phyloP scores from a whole-genome alignment of 2,113 vertebrate species.

The Neolamprologus cancellatus region DNA sequence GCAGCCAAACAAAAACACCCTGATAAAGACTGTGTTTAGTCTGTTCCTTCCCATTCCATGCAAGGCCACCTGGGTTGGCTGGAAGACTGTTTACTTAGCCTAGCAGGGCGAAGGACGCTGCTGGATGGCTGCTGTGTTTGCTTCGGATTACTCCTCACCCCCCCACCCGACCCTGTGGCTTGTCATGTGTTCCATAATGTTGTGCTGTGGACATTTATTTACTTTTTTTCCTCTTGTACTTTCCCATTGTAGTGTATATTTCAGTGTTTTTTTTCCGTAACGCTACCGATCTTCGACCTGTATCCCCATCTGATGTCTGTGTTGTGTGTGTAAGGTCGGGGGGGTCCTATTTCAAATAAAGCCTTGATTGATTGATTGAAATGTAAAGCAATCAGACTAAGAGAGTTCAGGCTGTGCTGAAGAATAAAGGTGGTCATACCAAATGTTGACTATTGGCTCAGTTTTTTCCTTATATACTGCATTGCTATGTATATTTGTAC shows the following conservation, averaged over 20 bases:
- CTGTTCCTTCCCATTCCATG: no score
- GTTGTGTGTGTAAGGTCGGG: not conserved
- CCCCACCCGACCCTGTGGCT: not conserved
- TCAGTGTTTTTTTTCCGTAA: not conserved
- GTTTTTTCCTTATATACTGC: not conserved
- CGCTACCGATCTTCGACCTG: not conserved
- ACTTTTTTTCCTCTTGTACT: not conserved
- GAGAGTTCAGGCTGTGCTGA: not conserved
- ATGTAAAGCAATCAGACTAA: not conserved
- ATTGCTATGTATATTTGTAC: not conserved
- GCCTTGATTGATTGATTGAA: not conserved
- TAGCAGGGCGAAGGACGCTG: rapidly evolving
- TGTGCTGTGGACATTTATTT: not conserved
- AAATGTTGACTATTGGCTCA: not conserved
- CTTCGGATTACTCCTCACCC: not conserved
- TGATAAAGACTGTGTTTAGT: no score
- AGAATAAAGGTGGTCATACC: not conserved
- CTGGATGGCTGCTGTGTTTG: not conserved
- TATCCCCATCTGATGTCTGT: not conserved
- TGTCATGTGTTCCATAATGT: not conserved
- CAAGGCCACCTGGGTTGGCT: no score
- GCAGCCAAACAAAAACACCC: no score
- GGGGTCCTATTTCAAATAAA: not conserved
- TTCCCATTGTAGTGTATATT: not conserved
- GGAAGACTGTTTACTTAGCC: no score